phyloP scores from a whole-genome alignment of 1,140 invertebrate species.

The Radopholus similis region DNA sequence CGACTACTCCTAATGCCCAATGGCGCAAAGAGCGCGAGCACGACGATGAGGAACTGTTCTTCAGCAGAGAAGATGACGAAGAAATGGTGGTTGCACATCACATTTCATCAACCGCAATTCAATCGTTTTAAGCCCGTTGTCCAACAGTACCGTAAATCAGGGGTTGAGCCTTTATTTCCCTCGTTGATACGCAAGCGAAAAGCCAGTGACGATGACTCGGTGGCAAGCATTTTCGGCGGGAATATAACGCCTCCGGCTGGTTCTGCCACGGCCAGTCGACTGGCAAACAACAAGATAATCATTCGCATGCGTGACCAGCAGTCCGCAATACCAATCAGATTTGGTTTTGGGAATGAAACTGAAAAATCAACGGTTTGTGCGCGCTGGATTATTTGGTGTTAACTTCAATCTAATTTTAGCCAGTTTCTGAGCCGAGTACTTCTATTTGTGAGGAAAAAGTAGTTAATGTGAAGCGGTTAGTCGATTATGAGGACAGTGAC shows the following conservation, averaged over 20 bases:
- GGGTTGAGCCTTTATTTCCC: slow-evolving; percentile 50
- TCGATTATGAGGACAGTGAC: slow-evolving; percentile 40
- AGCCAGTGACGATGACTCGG: slow-evolving; percentile 47
- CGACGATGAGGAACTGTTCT: slow-evolving; percentile 51
- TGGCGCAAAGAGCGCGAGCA: slow-evolving; percentile 47
- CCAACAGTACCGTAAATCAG: slow-evolving; percentile 33
- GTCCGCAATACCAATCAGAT: not conserved
- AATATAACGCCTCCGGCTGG: slow-evolving; percentile 28
- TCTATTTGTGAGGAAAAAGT: not conserved
- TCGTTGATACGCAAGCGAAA: slow-evolving; percentile 43
- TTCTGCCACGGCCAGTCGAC: slow-evolving; percentile 15
- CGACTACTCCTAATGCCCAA: slow-evolving; percentile 20
- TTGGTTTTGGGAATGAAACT: not conserved
- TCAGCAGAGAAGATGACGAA: slow-evolving; percentile 47
- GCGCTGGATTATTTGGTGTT: not conserved
- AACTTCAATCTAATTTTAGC: not conserved
- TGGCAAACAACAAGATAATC: slow-evolving; percentile 41
- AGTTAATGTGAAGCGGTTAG: slow-evolving; percentile 13
- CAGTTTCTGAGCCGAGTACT: not conserved
- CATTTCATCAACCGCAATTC: not conserved
- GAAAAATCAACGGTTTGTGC: not conserved
- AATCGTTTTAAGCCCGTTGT: not conserved
- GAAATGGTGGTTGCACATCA: slow-evolving; percentile 2
- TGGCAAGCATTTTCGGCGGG: slow-evolving; percentile 48
- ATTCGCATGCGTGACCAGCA: slow-evolving; percentile 41